These are phyloP conservation scores for Hirundichthys speculiger DNA, from an alignment of 2,113 vertebrate species.

Conservation along the genomic window DNA sequence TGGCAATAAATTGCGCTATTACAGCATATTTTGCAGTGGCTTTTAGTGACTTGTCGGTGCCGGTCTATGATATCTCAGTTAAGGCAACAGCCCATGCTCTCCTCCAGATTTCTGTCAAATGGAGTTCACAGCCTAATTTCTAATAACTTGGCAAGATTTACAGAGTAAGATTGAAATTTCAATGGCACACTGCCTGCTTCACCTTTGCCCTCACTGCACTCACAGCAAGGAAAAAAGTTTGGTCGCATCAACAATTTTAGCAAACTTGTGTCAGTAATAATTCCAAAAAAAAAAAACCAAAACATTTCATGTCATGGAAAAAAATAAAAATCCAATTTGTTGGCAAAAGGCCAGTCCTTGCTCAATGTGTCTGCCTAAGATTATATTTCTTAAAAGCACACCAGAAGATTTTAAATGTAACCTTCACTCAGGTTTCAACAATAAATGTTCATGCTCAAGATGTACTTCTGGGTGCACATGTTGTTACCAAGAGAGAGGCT, in stretches of 20 bases:
- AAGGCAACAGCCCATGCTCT: slow-evolving; percentile 11
- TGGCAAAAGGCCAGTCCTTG: too few relatives aligned
- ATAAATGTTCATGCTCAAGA: too few relatives aligned
- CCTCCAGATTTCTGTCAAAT: slow-evolving; percentile 30
- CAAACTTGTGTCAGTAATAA: too few relatives aligned
- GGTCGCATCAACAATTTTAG: neutral
- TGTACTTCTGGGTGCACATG: too few relatives aligned
- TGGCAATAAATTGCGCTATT: neutral
- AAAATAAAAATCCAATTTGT: too few relatives aligned
- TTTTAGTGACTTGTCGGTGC: neutral
- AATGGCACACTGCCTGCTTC: slow-evolving; percentile 21
- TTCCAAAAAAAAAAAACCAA: too few relatives aligned
- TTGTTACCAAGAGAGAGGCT: too few relatives aligned
- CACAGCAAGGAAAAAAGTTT: neutral
- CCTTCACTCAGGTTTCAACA: too few relatives aligned
- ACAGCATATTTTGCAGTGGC: neutral
- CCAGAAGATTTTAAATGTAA: too few relatives aligned
- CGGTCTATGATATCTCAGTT: slow-evolving; percentile 13
- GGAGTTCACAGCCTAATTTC: slow-evolving; percentile 24
- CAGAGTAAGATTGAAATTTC: neutral
- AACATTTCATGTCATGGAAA: too few relatives aligned
- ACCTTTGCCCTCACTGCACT: slow-evolving; percentile 8
- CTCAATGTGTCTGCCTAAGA: too few relatives aligned
- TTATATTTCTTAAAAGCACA: too few relatives aligned
- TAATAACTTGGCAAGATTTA: slow-evolving; percentile 43